These are phyloP conservation scores for Hyperoplus lanceolatus DNA, from an alignment of 2,797 vertebrate genomes.

Conservation along the genomic window DNA sequence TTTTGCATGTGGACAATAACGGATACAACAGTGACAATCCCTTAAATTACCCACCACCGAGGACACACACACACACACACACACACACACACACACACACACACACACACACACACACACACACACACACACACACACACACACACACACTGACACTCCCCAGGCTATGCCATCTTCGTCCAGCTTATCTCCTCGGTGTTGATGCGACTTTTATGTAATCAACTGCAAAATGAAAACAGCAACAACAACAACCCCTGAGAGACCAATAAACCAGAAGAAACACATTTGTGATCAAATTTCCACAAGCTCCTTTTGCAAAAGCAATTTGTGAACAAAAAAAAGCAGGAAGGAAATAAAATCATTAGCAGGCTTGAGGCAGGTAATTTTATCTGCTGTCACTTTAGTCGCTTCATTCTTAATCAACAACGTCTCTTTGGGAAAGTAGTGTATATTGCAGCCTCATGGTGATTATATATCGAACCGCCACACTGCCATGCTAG, in stretches of 20 bases:
- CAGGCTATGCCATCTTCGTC: conserved; percentile 11
- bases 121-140: background rate
- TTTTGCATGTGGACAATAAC: conserved; percentile 18
- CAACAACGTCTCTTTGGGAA: too few relatives aligned
- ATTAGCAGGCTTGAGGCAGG: too few relatives aligned
- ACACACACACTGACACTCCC: background rate
- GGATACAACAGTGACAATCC: conserved; percentile 15
- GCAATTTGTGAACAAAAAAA: conserved; percentile 21
- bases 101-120: background rate
- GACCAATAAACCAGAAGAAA: conserved; percentile 50
- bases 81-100: background rate
- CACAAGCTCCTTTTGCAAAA: conserved; percentile 32
- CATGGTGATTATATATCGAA: too few relatives aligned
- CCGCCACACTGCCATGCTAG: too few relatives aligned
- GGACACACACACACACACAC: background rate
- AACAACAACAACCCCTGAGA: conserved; percentile 20
- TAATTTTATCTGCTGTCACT: too few relatives aligned
- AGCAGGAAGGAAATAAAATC: background rate
- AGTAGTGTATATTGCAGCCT: too few relatives aligned
- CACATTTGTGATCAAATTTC: conserved; percentile 65
- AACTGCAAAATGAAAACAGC: conserved; percentile 49
- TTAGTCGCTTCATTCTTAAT: too few relatives aligned
- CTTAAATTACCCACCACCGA: conserved; percentile 16
- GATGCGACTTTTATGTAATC: conserved; percentile 39
- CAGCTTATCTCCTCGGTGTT: conserved; percentile 7